A percentile compares a stretch with the other conserved stretches of the same genome.
These are phyloP conservation scores for Monopis laevigella DNA, from an alignment of 2,888 invertebrate species.

Conservation along the genomic window DNA sequence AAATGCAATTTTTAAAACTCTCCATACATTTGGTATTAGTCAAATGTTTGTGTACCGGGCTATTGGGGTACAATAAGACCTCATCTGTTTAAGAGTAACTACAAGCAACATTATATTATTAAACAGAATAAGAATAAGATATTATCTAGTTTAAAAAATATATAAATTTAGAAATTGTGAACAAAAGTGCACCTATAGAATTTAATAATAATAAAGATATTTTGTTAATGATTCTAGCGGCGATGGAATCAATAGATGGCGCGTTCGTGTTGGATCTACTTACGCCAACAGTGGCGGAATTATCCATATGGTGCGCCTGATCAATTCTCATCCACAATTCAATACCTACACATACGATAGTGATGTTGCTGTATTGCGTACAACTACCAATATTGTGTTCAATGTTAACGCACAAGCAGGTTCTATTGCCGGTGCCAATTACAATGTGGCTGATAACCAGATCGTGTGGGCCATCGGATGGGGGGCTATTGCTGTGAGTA, in stretches of 20 bases:
- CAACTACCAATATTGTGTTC: conserved; percentile 16
- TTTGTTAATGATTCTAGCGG: no score
- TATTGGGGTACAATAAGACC: no score
- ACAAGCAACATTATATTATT: no score
- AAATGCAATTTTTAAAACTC: no score
- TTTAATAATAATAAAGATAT: no score
- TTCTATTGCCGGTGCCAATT: conserved; percentile 31
- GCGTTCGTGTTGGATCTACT: conserved; percentile 26
- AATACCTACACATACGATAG: conserved; percentile 21
- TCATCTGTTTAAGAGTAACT: no score
- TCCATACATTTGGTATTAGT: no score
- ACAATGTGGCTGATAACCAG: conserved; percentile 29
- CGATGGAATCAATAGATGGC: conserved; percentile 24
- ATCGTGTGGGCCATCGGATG: conserved; percentile 37
- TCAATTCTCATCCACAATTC: conserved; percentile 25
- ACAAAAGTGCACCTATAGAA: no score
- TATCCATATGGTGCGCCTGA: conserved; percentile 18
- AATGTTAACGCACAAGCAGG: conserved; percentile 23
- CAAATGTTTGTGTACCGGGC: no score
- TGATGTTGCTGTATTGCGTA: conserved; percentile 31
- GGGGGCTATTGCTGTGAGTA: conserved; percentile 33
- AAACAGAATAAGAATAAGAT: no score
- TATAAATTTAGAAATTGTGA: no score
- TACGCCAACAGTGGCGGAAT: conserved; percentile 27
- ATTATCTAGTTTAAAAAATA: no score